phyloP scores from a whole-genome alignment of 2,797 vertebrate species.

The Trichosurus vulpecula region DNA sequence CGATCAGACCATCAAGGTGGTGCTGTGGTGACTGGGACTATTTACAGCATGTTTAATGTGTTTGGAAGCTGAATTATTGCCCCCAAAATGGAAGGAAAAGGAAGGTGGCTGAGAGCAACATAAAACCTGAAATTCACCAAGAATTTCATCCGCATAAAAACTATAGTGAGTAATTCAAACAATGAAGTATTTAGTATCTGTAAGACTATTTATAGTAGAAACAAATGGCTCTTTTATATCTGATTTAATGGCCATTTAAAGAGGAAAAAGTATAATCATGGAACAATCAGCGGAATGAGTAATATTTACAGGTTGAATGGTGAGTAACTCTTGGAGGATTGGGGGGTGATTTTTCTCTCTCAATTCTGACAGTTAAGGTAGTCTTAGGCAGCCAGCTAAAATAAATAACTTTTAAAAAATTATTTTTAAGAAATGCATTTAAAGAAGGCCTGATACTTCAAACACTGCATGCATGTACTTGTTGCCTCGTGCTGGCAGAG shows the following conservation, averaged over 20 bases:
- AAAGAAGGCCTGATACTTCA: slow-evolving; percentile 64
- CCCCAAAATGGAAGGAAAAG: slow-evolving; percentile 40
- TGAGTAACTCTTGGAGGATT: slow-evolving; percentile 69
- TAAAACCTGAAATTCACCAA: slow-evolving; percentile 41
- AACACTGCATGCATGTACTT: slow-evolving; percentile 41
- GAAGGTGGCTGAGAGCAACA: slow-evolving; percentile 37
- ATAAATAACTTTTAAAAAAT: slow-evolving; percentile 71
- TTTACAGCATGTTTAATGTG: slow-evolving; percentile 46
- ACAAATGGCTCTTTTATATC: slow-evolving; percentile 77
- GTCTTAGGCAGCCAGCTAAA: slow-evolving; percentile 67
- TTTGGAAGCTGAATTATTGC: slow-evolving; percentile 63
- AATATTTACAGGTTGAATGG: slow-evolving; percentile 81
- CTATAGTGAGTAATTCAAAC: slow-evolving; percentile 77
- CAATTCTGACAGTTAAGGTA: slow-evolving; percentile 77
- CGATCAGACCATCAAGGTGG: slow-evolving; percentile 46
- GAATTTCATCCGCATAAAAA: slow-evolving; percentile 71
- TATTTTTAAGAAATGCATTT: slow-evolving; percentile 46
- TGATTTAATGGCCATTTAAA: slow-evolving; percentile 82
- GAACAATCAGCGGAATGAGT: slow-evolving; percentile 77
- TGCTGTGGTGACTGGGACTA: slow-evolving; percentile 40
- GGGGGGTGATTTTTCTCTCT: slow-evolving; percentile 77
- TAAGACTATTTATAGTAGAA: slow-evolving; percentile 76
- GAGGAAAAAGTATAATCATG: slow-evolving; percentile 81
- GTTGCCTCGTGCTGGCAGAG: slow-evolving; percentile 42
- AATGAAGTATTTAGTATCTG: slow-evolving; percentile 74